These are phyloP conservation scores for Lepidotrigona ventralis DNA, from an alignment of 1,140 invertebrate species.

Conservation along the genomic window DNA sequence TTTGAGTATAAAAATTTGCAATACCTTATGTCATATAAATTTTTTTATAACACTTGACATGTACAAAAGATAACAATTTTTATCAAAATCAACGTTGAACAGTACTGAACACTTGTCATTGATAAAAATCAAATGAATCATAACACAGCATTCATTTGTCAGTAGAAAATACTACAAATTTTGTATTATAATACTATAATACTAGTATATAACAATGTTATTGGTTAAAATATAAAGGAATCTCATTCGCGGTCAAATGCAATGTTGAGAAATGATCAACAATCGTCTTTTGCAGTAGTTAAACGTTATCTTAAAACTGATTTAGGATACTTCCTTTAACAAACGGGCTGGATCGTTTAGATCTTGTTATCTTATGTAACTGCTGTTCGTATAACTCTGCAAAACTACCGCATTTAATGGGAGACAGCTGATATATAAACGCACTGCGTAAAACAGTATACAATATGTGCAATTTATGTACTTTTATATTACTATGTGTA, in stretches of 20 bases:
- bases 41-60: not conserved
- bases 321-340: not conserved
- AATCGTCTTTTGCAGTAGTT: conserved; percentile 5
- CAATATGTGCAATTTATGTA: conserved; percentile 14
- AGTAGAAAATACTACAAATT: conserved; percentile 1
- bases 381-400: not conserved
- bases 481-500: conserved; percentile 17
- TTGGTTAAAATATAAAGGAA: not conserved
- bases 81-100: not conserved
- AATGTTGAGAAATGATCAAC: not conserved
- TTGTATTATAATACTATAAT: not conserved
- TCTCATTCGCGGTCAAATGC: not conserved
- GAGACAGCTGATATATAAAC: conserved; percentile 28
- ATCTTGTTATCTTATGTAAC: conserved; percentile 30
- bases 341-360: not conserved
- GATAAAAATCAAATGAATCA: conserved; percentile 7
- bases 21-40: not conserved
- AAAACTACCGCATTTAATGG: conserved; percentile 8
- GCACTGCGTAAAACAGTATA: conserved; percentile 41
- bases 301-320: conserved; percentile 30
- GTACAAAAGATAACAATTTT: no score
- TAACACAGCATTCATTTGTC: not conserved
- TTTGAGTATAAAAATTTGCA: not conserved
- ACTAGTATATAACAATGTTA: no score
- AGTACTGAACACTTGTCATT: conserved; percentile 2